Evolutionary conservation across 1,140 invertebrate genomes (phyloP).

Genomic region (Sarcophaga bullata): DNA sequence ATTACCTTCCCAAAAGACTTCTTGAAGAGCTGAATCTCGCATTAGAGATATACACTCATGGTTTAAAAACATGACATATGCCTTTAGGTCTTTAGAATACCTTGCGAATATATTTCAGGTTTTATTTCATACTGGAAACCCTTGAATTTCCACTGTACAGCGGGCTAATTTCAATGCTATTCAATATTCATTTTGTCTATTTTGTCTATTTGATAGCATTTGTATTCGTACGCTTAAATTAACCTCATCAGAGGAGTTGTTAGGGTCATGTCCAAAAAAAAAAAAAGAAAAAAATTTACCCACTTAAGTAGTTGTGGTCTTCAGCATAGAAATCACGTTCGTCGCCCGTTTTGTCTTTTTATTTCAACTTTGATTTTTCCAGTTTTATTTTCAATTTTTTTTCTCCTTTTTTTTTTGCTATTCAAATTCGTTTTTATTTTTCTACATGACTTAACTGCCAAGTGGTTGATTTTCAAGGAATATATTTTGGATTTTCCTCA

Average conservation of each 20-base stretch:
- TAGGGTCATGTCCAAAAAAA: slow-evolving; percentile 12
- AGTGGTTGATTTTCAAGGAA: slow-evolving; percentile 16
- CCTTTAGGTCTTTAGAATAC: too few species aligned
- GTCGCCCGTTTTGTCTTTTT: neutral
- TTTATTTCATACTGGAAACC: too few species aligned
- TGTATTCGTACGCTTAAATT: slow-evolving; percentile 24
- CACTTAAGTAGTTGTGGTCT: slow-evolving; percentile 26
- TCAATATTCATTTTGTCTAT: slow-evolving; percentile 9
- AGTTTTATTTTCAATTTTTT: neutral
- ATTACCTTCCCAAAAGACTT: too few species aligned
- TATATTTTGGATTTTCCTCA: slow-evolving; percentile 13
- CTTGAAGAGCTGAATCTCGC: too few species aligned
- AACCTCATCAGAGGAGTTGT: slow-evolving; percentile 20
- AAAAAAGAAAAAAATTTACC: neutral
- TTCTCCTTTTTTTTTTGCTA: slow-evolving; percentile 4
- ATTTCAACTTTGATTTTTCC: slow-evolving; percentile 11
- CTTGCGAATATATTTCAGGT: too few species aligned
- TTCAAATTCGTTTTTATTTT: neutral
- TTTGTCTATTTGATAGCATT: slow-evolving; percentile 21
- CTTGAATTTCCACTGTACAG: too few species aligned
- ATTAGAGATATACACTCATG: too few species aligned
- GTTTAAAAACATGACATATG: too few species aligned
- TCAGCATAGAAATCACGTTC: slow-evolving; percentile 31
- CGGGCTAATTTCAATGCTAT: slow-evolving; percentile 19
- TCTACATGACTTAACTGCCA: slow-evolving; percentile 12